Evolutionary conservation across 2,797 vertebrate genomes (phyloP).

Genomic region (Acanthurus lineatus): DNA sequence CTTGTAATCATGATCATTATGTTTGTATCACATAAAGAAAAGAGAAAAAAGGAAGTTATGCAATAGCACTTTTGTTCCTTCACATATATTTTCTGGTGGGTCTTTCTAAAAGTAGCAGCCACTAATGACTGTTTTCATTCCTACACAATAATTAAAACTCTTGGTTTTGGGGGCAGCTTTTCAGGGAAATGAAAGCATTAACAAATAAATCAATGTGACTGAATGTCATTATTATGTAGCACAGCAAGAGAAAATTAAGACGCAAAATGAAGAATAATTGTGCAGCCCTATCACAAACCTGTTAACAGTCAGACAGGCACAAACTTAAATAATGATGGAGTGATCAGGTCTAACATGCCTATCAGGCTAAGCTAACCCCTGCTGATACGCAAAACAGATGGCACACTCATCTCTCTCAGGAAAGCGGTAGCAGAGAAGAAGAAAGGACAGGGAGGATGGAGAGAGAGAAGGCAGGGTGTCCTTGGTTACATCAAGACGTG

Average conservation of each 20-base stretch:
- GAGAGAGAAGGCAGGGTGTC: conserved; percentile 62
- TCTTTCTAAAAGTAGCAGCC: conserved; percentile 9
- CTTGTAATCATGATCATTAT: conserved; percentile 2
- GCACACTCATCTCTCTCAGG: conserved; percentile 61
- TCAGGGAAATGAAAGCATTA: conserved; percentile 3
- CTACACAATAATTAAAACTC: conserved; percentile 13
- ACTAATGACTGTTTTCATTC: conserved; percentile 17
- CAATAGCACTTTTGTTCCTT: background rate
- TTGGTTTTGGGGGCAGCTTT: conserved; percentile 10
- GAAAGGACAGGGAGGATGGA: conserved; percentile 58
- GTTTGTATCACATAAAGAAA: background rate
- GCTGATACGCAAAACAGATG: conserved; percentile 72
- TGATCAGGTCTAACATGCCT: conserved; percentile 53
- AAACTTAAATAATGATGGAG: conserved; percentile 49
- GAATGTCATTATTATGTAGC: conserved; percentile 28
- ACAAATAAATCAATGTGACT: conserved; percentile 20
- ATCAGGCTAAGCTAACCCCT: conserved; percentile 63
- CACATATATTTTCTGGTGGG: background rate
- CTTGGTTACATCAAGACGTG: conserved; percentile 81
- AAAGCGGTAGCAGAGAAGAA: conserved; percentile 42
- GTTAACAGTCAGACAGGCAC: conserved; percentile 8
- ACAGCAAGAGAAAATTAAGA: conserved; percentile 32
- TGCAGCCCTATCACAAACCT: background rate
- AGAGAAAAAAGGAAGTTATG: background rate
- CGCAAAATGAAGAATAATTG: background rate